Evolutionary conservation across 2,113 vertebrate genomes (phyloP), one percentile per base, ranked within the genome.

Genomic region (Misgurnus anguillicaudatus): DNA sequence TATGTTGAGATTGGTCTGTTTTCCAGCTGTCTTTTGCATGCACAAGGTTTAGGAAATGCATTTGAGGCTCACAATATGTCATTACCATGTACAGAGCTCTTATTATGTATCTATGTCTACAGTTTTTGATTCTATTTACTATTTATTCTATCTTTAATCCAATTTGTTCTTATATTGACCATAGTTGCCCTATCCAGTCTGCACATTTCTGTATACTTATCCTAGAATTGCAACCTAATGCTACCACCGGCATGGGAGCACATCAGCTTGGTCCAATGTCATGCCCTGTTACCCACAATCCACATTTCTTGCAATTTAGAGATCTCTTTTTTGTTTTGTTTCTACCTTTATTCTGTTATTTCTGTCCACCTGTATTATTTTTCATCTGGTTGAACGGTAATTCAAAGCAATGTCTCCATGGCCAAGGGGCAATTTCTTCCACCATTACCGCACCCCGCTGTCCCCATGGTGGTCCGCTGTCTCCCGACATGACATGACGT

Each of bases 321-420:
- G 24, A 36, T 21, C 57, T 55, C 36, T 31, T 70, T 41, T 48
- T n/a, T 31, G 55, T 41, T 57, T 53, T 77, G 71, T 78, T 68
- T 63, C 38, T 45, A 63, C 31, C 21, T 64, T 74, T 58, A 58
- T 66, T 55, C 16, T 9, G 57, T 58, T 80, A 64, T 81, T 67
- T 75, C 47, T 9, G 24, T 39, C 51, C 53, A 13, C 45, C 64
- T 77, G 45, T 75, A 21, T 70, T 60, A 65, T 68, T 75, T 75
- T 17, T 64, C 17, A 24, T 63, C 45, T 4, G 0, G 7, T 41
- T 66, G 47, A 3, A 24, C 8, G 9, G 51, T 65, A 51, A 74
- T 69, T 62, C 57, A 47, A 17, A 36, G 62, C 38, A 55, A 48
- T 51, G 72, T 61, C 63, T 61, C 38, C 38, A 62, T 51, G 57